Percentiles rank a stretch among this genome's conserved stretches.
These are phyloP conservation scores for Callaeas wilsoni DNA, from an alignment of 2,113 vertebrate genomes.

Conservation along the genomic window DNA sequence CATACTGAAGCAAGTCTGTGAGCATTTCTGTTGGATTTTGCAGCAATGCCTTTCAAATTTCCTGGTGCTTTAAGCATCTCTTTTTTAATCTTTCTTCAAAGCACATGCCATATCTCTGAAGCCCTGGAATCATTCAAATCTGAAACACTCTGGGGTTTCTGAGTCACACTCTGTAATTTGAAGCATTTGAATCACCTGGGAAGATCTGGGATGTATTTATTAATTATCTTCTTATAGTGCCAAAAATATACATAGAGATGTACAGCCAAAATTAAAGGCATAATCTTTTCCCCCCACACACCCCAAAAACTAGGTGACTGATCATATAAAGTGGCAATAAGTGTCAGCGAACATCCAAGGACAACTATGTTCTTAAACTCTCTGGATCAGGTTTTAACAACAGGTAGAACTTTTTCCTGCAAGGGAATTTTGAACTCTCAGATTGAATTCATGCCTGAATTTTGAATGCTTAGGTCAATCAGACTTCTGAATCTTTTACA, in stretches of 20 bases:
- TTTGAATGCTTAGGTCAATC: neutral
- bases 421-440: neutral
- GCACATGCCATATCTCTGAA: constrained; percentile 8
- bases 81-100: constrained; percentile 51
- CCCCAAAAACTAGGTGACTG: neutral
- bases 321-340: neutral
- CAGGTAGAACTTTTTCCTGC: neutral
- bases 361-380: neutral
- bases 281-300: neutral
- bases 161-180: constrained; percentile 12
- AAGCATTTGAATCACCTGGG: constrained; percentile 10
- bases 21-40: constrained; percentile 29
- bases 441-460: neutral
- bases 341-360: neutral
- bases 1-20: neutral
- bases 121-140: constrained; percentile 39
- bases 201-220: constrained; percentile 28
- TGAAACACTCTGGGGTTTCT: constrained; percentile 26
- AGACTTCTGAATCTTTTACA: neutral
- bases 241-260: neutral
- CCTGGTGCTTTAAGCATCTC: constrained; percentile 21
- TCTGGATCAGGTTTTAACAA: neutral
- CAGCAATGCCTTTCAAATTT: constrained; percentile 31
- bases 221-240: constrained; percentile 23
- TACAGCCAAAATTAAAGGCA: neutral